These are phyloP conservation scores for Phengaris alcon DNA, from an alignment of 2,888 invertebrate species.

Conservation along the genomic window DNA sequence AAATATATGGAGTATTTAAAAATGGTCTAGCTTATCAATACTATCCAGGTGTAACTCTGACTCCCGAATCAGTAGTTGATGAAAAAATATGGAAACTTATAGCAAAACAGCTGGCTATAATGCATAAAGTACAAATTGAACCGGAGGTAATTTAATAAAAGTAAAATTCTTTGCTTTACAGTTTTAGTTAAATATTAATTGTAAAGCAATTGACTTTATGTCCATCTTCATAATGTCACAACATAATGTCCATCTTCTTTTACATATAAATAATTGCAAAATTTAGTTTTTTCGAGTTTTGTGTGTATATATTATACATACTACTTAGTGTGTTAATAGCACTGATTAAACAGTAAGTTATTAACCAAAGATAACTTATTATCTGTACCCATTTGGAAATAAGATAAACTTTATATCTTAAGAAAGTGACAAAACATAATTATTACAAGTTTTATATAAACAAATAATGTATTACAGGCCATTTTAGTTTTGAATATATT, in stretches of 20 bases:
- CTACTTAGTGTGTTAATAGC: background rate
- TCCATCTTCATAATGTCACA: too few relatives aligned
- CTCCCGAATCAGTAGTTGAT: conserved; percentile 80
- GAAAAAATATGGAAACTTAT: conserved; percentile 85
- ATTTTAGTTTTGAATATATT: background rate
- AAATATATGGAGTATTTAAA: conserved; percentile 92
- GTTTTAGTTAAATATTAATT: background rate
- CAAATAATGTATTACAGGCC: background rate
- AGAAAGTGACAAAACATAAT: background rate
- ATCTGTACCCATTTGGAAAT: background rate
- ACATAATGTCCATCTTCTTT: too few relatives aligned
- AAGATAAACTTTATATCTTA: background rate
- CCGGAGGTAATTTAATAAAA: conserved; percentile 50
- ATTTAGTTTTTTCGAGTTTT: too few relatives aligned
- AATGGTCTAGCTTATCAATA: conserved; percentile 97
- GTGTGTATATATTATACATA: too few relatives aligned
- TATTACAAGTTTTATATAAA: background rate
- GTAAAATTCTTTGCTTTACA: too few relatives aligned
- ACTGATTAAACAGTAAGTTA: background rate
- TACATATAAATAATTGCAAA: too few relatives aligned
- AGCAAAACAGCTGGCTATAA: conserved; percentile 89
- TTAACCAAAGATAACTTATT: background rate
- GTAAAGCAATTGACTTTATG: too few relatives aligned
- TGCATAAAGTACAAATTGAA: conserved; percentile 82
- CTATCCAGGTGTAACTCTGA: conserved; percentile 89